Conservation (phyloP, 2,888 invertebrate species). For the Tribolium freemani region DNA sequence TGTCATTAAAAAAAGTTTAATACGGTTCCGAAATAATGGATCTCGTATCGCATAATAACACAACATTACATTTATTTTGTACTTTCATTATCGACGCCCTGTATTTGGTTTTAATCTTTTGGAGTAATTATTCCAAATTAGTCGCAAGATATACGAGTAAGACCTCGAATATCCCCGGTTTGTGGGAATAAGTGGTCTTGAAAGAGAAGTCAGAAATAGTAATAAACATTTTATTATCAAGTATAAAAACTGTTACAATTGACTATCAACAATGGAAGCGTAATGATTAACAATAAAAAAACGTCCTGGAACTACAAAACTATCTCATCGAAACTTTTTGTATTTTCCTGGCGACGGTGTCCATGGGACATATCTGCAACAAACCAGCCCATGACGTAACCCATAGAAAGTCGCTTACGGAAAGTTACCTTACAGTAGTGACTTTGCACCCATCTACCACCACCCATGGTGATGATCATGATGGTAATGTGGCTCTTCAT, state of each 20-base stretch:
- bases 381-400: conserved; percentile 13
- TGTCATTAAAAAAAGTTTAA: too few species aligned
- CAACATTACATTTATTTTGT: too few species aligned
- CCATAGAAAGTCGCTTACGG: background rate
- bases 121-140: too few species aligned
- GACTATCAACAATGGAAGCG: conserved; percentile 33
- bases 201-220: background rate
- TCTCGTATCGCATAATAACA: too few species aligned
- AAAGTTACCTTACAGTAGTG: conserved; percentile 28
- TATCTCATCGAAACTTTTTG: conserved; percentile 40
- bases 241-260: conserved; percentile 19
- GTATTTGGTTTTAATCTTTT: too few species aligned
- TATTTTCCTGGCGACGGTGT: conserved; percentile 33
- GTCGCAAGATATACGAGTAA: too few species aligned
- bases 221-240: conserved; percentile 5
- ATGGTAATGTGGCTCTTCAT: conserved; percentile 47
- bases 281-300: conserved; percentile 12
- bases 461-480: conserved; percentile 50
- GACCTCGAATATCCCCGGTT: too few species aligned
- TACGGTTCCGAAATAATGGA: too few species aligned
- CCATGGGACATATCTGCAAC: conserved; percentile 35
- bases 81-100: too few species aligned
- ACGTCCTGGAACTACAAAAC: conserved; percentile 41
- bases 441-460: conserved; percentile 46
- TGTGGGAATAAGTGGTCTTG: background rate